phyloP scores from a whole-genome alignment of 2,888 invertebrate species.

The Melieria omissa region DNA sequence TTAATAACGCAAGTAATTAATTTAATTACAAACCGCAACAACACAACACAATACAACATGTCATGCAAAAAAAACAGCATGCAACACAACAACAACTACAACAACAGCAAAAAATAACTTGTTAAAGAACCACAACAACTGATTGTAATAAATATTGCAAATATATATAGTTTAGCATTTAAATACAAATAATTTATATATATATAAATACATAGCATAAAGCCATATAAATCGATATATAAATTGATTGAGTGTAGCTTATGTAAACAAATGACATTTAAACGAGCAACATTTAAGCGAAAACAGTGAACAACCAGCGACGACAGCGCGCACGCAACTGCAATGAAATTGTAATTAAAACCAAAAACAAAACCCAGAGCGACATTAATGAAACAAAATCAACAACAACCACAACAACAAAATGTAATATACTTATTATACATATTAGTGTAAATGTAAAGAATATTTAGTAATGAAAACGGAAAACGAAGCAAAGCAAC shows the following conservation, averaged over 20 bases:
- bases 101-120: no score
- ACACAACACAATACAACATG: no score
- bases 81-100: no score
- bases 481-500: no score
- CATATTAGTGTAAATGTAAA: neutral
- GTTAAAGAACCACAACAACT: neutral
- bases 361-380: neutral
- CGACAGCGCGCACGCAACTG: slow-evolving; percentile 1
- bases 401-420: neutral
- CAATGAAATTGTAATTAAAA: neutral
- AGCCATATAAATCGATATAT: slow-evolving; percentile 5
- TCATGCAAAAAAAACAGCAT: no score
- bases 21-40: no score
- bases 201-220: slow-evolving; percentile 7
- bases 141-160: slow-evolving; percentile 8
- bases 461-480: no score
- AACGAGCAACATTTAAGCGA: neutral
- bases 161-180: slow-evolving; percentile 12
- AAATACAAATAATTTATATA: neutral
- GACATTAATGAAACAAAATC: neutral
- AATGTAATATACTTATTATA: slow-evolving; percentile 1
- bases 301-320: neutral
- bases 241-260: slow-evolving; percentile 30
- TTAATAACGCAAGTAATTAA: no score
- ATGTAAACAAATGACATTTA: slow-evolving; percentile 6